These are phyloP conservation scores for Electrophaes corylata DNA, from an alignment of 2,888 invertebrate genomes.

Conservation along the genomic window DNA sequence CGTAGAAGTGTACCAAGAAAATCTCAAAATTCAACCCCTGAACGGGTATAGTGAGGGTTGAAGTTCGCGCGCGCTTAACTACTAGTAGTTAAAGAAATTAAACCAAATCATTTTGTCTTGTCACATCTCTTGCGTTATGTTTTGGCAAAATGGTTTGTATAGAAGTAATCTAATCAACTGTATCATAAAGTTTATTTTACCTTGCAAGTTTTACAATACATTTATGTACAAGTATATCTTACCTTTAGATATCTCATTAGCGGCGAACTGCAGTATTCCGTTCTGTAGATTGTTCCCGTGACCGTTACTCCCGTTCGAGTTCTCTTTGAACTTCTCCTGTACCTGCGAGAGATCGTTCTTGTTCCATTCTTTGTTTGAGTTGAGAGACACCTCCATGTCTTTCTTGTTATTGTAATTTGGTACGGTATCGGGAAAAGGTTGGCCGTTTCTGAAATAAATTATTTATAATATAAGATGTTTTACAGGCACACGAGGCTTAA, in stretches of 20 bases:
- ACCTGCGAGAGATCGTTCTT: slow-evolving; percentile 81
- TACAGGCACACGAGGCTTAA: too few relatives aligned
- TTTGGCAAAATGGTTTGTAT: background rate
- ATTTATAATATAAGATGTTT: background rate
- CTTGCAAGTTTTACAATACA: background rate
- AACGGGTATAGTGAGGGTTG: too few relatives aligned
- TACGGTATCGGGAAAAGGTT: slow-evolving; percentile 86
- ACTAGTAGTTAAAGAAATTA: too few relatives aligned
- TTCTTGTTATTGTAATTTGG: slow-evolving; percentile 82
- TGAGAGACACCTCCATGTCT: slow-evolving; percentile 70
- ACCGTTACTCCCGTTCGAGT: slow-evolving; percentile 68
- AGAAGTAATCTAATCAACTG: background rate
- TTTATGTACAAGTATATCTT: too few relatives aligned
- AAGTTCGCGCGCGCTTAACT: too few relatives aligned
- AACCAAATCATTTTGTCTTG: background rate
- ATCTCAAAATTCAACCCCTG: too few relatives aligned
- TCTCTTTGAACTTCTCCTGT: slow-evolving; percentile 65
- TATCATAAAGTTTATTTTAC: background rate
- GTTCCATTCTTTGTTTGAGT: slow-evolving; percentile 62
- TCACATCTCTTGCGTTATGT: background rate
- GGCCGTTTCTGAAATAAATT: slow-evolving; percentile 81
- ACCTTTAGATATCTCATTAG: slow-evolving; percentile 87
- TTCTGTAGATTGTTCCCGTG: slow-evolving; percentile 69
- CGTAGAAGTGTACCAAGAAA: too few relatives aligned
- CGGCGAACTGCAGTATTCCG: slow-evolving; percentile 82